Percentiles rank a stretch among this genome's conserved stretches.
phyloP scores from a whole-genome alignment of 2,113 vertebrate genomes.

The Mastomys natalensis region DNA sequence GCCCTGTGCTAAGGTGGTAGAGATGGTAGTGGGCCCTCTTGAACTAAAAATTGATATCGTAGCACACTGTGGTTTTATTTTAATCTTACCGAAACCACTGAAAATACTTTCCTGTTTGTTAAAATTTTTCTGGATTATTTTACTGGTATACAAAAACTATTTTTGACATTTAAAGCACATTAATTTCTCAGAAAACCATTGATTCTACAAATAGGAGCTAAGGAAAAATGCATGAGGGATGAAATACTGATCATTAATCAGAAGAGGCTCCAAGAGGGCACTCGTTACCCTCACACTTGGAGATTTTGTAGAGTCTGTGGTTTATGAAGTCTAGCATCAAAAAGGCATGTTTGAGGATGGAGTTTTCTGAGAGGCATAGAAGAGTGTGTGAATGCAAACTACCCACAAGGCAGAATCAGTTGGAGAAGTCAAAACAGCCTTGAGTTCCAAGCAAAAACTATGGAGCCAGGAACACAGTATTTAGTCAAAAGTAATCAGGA shows the following conservation, averaged over 20 bases:
- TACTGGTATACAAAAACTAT: neutral
- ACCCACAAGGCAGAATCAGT: neutral
- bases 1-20: neutral
- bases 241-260: neutral
- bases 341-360: rapidly evolving
- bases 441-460: neutral
- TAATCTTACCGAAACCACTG: neutral
- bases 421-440: neutral
- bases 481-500: neutral
- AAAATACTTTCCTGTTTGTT: neutral
- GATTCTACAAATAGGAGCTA: neutral
- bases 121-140: neutral
- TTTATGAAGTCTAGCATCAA: neutral
- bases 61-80: neutral
- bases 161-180: neutral
- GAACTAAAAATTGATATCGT: neutral
- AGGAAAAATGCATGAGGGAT: neutral
- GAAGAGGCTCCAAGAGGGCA: neutral
- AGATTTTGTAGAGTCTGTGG: neutral
- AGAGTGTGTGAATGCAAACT: too few relatives aligned
- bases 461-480: neutral
- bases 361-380: rapidly evolving
- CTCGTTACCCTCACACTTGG: too few relatives aligned
- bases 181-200: neutral
- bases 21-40: neutral